Conservation (phyloP, 2,113 vertebrate genomes). For the Thunnus thynnus region DNA sequence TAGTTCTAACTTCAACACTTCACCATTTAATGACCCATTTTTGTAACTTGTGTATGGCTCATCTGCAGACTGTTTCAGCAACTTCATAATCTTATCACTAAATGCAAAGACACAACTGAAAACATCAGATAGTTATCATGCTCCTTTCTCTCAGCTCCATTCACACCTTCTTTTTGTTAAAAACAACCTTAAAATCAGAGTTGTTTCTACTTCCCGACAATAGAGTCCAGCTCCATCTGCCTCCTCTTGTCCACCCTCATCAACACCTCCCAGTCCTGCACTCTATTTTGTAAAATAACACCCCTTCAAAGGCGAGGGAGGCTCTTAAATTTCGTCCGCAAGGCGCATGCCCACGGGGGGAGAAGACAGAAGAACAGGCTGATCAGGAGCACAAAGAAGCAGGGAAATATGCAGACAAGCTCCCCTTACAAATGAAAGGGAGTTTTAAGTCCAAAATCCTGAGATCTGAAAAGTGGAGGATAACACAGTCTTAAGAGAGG, state of each 20-base stretch:
- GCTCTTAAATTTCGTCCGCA: slow-evolving; percentile 41
- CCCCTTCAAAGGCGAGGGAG: slow-evolving; percentile 32
- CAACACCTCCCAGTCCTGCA: slow-evolving; percentile 26
- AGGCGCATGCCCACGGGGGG: not conserved
- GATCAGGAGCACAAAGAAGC: slow-evolving; percentile 25
- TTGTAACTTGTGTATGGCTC: not conserved
- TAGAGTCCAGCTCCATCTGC: slow-evolving; percentile 29
- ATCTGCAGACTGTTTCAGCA: not conserved
- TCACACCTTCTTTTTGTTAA: slow-evolving; percentile 20
- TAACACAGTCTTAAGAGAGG: not conserved
- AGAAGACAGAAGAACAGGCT: slow-evolving; percentile 16
- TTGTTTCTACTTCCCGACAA: slow-evolving; percentile 38
- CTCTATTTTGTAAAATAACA: slow-evolving; percentile 63
- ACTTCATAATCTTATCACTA: slow-evolving; percentile 1
- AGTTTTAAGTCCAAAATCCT: not conserved
- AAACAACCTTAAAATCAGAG: slow-evolving; percentile 55
- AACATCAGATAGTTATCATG: slow-evolving; percentile 15
- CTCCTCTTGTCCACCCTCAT: slow-evolving; percentile 19
- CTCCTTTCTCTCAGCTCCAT: not conserved
- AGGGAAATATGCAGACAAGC: not conserved
- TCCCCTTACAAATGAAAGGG: not conserved
- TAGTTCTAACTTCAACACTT: too few species aligned
- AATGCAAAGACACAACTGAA: not conserved
- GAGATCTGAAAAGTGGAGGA: not conserved
- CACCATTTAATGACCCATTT: too few species aligned